Conservation (phyloP, 2,797 vertebrate genomes). For the Synaphobranchus kaupii region DNA sequence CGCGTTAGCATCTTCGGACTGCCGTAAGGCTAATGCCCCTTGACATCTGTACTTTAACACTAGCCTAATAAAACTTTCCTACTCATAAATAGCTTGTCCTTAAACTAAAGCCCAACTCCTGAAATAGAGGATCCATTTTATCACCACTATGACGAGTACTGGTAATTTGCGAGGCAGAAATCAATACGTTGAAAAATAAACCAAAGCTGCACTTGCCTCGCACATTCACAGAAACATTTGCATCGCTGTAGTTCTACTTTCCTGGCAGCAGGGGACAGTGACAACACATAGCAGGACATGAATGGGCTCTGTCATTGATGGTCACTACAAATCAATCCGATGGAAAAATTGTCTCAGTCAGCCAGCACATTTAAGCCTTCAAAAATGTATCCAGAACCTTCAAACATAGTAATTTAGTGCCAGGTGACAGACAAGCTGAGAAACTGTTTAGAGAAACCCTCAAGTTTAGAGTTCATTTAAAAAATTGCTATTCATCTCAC, state of each 20-base stretch:
- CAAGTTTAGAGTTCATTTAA: not conserved
- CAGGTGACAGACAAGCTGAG: not conserved
- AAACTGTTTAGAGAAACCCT: not conserved
- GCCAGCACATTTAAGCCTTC: not conserved
- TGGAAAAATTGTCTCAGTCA: not conserved
- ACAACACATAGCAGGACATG: not conserved
- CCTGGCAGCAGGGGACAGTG: not conserved
- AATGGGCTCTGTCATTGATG: not conserved
- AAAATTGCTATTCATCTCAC: not conserved
- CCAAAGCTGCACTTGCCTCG: not conserved
- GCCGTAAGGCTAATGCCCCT: not conserved
- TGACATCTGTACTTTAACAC: not conserved
- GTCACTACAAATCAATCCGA: not conserved
- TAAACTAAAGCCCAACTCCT: not conserved
- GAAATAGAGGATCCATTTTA: not conserved
- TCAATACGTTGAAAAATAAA: conserved; percentile 1
- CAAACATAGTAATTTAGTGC: not conserved
- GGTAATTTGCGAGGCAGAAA: conserved; percentile 1
- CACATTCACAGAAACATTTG: not conserved
- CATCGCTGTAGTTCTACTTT: not conserved
- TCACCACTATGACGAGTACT: not conserved
- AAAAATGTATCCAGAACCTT: not conserved
- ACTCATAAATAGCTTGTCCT: not conserved
- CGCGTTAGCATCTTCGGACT: not conserved
- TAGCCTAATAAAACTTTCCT: not conserved